Base-by-base conservation (phyloP, 2,888 invertebrate genomes). In the Epistrophe grossulariae region DNA sequence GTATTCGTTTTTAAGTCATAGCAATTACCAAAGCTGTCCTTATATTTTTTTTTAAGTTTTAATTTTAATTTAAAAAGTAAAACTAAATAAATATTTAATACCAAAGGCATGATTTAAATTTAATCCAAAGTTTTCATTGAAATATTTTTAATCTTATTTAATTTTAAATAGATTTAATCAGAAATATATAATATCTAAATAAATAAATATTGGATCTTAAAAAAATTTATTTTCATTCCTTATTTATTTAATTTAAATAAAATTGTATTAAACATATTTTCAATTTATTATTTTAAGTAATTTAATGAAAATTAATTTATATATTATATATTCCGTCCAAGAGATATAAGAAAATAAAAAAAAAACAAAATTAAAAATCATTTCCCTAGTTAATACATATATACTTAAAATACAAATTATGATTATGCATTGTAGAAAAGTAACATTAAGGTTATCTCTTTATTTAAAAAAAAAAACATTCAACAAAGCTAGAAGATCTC, bases 21-120 rank as follows among this genome's bases (percentile, higher is more conserved):
- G 84, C 77, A 84, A 80, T 91, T 91, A 92, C 92, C 92, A 92
- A 92, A 92, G 92, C 92, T 92, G 92, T 92, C 92, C 91, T 92
- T 92, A 91, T 35, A 8, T 35, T 35, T 8, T 35, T 35, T 35
- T 35, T 89, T 71, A 89, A 89, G 89, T 89, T 89, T 89, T 89
- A 89, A 80, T 74, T 85, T 72, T 76, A 77, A 55, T 38, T 60
- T 38, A 79, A 71, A 60, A 72, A 79, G n/a, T n/a, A n/a, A n/a
- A n/a, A n/a, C n/a, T 52, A 66, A 59, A 50, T 73, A 82, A 45
- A 79, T 79, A 64, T 71, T 88, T 89, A 89, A 92, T 92, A 92
- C 92, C 92, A 92, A 92, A 92, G 92, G 91, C 91, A 91, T 90
- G 90, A 89, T 90, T 90, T 89, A 91, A 90, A 78, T 76, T 84